Conservation (phyloP, 2,888 invertebrate genomes). For the Parapristionchus giblindavisi region DNA sequence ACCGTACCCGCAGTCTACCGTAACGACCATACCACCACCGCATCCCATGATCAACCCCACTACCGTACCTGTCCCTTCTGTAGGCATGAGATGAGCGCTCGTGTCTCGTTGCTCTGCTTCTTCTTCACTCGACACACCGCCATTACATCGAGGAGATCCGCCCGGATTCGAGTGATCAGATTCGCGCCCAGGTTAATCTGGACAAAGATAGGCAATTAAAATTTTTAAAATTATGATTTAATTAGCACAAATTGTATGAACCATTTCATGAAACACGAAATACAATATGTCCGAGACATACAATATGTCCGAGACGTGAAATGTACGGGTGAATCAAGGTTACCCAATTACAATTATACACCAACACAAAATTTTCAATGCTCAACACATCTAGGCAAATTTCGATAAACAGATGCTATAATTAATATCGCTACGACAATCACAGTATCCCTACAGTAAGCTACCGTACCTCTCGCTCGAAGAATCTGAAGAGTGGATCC, state of each 20-base stretch:
- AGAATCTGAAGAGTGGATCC: slow-evolving; percentile 92
- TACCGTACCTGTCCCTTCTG: slow-evolving; percentile 78
- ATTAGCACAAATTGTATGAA: too few relatives aligned
- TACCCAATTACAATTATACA: too few relatives aligned
- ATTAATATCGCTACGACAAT: too few relatives aligned
- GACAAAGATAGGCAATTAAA: too few relatives aligned
- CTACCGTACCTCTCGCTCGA: slow-evolving; percentile 82
- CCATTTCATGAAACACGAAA: too few relatives aligned
- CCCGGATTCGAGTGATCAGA: slow-evolving; percentile 85
- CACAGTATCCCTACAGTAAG: too few relatives aligned
- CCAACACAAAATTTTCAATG: too few relatives aligned
- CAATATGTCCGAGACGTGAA: too few relatives aligned
- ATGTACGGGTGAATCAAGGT: too few relatives aligned
- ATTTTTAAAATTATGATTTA: too few relatives aligned
- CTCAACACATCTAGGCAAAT: neutral
- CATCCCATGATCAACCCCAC: neutral
- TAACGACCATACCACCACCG: neutral
- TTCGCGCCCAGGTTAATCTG: slow-evolving; percentile 79
- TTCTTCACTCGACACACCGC: slow-evolving; percentile 93
- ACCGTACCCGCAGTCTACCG: neutral
- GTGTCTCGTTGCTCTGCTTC: slow-evolving; percentile 98
- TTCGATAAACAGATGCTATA: neutral
- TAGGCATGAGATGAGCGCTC: slow-evolving; percentile 89
- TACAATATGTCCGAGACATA: too few relatives aligned
- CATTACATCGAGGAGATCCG: slow-evolving; percentile 84